A percentile compares a stretch with the other conserved stretches of the same genome.
These are phyloP conservation scores for Drosophila bunnanda DNA, from an alignment of 2,888 invertebrate genomes.

Conservation along the genomic window DNA sequence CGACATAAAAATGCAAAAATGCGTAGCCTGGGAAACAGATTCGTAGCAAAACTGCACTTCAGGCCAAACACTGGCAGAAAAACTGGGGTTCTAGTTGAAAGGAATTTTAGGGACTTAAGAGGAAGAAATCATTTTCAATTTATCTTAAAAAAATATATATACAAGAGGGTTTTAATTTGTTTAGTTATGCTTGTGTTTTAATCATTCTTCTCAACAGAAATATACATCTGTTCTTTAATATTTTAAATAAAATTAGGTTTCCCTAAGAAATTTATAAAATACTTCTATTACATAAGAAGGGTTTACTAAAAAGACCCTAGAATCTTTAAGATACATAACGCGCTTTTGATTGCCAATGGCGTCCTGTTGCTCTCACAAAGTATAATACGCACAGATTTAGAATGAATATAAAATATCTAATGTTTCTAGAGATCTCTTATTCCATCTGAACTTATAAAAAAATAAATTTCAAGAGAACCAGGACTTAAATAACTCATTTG, in stretches of 20 bases:
- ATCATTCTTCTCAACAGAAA: not conserved
- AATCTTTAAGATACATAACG: no score
- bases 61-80: conserved; percentile 1
- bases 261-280: not conserved
- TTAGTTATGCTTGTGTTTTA: not conserved
- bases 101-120: not conserved
- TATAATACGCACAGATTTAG: no score
- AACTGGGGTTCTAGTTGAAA: not conserved
- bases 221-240: no score
- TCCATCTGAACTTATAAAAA: no score
- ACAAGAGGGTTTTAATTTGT: not conserved
- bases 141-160: not conserved
- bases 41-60: conserved; percentile 26
- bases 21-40: conserved; percentile 50
- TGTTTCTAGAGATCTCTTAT: no score
- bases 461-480: no score
- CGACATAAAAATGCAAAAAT: conserved; percentile 42
- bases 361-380: no score
- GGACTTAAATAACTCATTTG: no score
- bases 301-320: not conserved
- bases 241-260: not conserved
- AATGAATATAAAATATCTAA: no score
- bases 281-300: no score
- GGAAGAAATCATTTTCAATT: no score
- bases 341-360: not conserved